Evolutionary conservation across 2,888 invertebrate species (phyloP), one percentile per base, ranked within the genome.

Genomic region (Lycia hirtaria): DNA sequence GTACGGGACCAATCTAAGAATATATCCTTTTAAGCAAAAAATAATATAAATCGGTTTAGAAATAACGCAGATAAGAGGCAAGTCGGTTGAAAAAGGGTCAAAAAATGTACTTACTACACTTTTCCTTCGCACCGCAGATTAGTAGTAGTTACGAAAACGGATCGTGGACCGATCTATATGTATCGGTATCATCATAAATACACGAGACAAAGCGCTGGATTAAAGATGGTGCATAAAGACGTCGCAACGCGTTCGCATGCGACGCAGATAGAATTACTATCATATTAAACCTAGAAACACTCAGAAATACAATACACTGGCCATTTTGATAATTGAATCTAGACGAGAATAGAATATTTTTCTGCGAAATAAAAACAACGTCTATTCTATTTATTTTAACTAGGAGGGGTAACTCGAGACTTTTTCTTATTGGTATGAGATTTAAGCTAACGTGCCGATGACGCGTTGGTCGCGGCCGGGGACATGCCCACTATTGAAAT

Each of bases 151-250:
- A 30, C 20, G 35, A 44, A 32, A 17, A 26, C 24, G 44, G 24
- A 33, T 33, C 15, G 12, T 47, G 20, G 49, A 55, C 28, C 38
- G 19, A 32, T 56, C 51, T 45, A 45, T 45, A 41, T 32, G 44
- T 51, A 51, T 51, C 40, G 56, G 28, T 33, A 51, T 56, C 51
- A 56, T 51, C 51, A 51, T 56, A 56, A 56, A 51, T 41, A 47
- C 28, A 47, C 40, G 50, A 56, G 56, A 56, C 45, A 56, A 56
- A 45, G 40, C 24, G 10, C 22, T 10, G 22, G 37, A 50, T 44
- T 50, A 49, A 48, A 45, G 50, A 50, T 56, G 33, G 37, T 26
- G 32, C 44, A 47, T 56, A 33, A 40, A 51, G 45, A 51, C 50
- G 10, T 24, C 38, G 14, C n/a, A 41, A 51, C 28, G 38, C 32